These are phyloP conservation scores for Anarhynchus alexandrinus DNA, from an alignment of 2,113 vertebrate species.

Conservation along the genomic window DNA sequence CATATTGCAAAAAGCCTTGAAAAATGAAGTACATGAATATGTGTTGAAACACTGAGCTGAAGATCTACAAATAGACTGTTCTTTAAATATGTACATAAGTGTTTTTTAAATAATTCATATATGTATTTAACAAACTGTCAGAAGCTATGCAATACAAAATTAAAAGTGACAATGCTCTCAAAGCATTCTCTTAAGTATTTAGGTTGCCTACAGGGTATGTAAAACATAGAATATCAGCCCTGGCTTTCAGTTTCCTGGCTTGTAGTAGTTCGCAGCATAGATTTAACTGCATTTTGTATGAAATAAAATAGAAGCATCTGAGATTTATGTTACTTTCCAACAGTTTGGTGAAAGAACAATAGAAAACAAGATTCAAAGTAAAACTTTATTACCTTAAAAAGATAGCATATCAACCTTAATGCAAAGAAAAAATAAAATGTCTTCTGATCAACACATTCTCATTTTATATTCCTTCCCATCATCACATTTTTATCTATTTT, in stretches of 20 bases:
- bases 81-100: conserved; percentile 38
- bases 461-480: not conserved
- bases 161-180: conserved; percentile 47
- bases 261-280: not conserved
- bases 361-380: not conserved
- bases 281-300: not conserved
- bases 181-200: conserved; percentile 56
- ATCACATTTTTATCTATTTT: not conserved
- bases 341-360: not conserved
- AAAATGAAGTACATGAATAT: not conserved
- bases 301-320: not conserved
- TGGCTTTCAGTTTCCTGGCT: not conserved
- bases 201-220: conserved; percentile 60
- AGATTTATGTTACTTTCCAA: not conserved
- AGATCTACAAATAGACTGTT: conserved; percentile 5
- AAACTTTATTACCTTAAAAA: not conserved
- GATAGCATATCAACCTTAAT: not conserved
- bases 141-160: conserved; percentile 48
- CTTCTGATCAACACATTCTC: not conserved
- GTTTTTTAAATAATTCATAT: conserved; percentile 65
- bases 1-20: not conserved
- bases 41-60: not conserved
- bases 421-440: not conserved
- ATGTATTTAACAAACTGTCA: conserved; percentile 56
- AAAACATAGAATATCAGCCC: conserved; percentile 13